Evolutionary conservation across 2,113 vertebrate genomes (phyloP).

Genomic region (Platichthys stellatus): DNA sequence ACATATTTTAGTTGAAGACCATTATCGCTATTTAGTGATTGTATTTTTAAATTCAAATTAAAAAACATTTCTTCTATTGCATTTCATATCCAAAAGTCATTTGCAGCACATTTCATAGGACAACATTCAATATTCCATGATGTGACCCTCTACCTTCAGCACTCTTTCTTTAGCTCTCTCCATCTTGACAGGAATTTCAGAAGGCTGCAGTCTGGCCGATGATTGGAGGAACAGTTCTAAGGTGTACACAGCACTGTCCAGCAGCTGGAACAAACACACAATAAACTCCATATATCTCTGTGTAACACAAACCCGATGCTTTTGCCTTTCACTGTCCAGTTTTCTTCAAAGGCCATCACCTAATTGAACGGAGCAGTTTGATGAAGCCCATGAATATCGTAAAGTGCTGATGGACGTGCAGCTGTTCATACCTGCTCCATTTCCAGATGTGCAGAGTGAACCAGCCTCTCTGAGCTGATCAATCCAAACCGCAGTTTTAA

Average conservation of each 20-base stretch:
- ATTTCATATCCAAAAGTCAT: neutral
- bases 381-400: neutral
- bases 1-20: too few relatives aligned
- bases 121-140: neutral
- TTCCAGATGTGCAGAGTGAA: slow-evolving; percentile 62
- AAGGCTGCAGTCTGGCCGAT: slow-evolving; percentile 49
- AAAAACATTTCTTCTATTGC: neutral
- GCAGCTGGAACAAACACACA: slow-evolving; percentile 50
- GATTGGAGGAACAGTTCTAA: slow-evolving; percentile 62
- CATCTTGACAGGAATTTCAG: slow-evolving; percentile 52
- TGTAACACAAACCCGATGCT: neutral
- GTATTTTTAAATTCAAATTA: neutral
- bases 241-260: slow-evolving; percentile 67
- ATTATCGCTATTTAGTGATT: too few relatives aligned
- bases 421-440: slow-evolving; percentile 66
- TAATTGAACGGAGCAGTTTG: neutral
- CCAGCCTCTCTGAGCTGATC: slow-evolving; percentile 50
- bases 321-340: neutral
- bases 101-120: neutral
- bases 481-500: slow-evolving; percentile 62
- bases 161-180: slow-evolving; percentile 66
- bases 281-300: neutral
- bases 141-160: slow-evolving; percentile 57
- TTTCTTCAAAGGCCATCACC: too few relatives aligned
- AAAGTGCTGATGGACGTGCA: neutral